These are phyloP conservation scores for Tupiocoris notatus DNA, from an alignment of 2,888 invertebrate species.

Conservation along the genomic window DNA sequence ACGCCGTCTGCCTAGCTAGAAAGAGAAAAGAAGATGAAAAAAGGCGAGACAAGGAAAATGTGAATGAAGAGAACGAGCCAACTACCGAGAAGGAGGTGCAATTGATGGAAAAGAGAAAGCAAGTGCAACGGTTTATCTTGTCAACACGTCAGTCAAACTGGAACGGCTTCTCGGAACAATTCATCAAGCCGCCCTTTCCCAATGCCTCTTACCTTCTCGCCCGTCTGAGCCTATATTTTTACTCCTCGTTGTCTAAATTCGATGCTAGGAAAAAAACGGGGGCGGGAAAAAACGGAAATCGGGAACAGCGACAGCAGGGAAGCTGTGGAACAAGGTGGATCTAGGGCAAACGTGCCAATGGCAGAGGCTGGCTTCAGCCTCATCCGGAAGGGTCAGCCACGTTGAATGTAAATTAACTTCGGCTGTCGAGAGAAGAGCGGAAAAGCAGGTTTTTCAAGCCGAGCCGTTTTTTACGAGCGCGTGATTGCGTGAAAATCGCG, in stretches of 20 bases:
- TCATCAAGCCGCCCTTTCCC: conserved; percentile 20
- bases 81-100: neutral
- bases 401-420: conserved; percentile 29
- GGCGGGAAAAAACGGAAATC: conserved; percentile 4
- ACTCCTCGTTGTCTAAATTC: conserved; percentile 7
- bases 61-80: neutral
- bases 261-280: neutral
- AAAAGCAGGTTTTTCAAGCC: neutral
- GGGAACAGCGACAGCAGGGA: neutral
- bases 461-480: neutral
- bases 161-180: conserved; percentile 26
- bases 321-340: conserved; percentile 1
- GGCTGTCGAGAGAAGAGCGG: neutral
- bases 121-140: conserved; percentile 37
- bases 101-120: neutral
- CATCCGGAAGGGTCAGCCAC: neutral
- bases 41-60: conserved; percentile 4
- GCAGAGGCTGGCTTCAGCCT: neutral
- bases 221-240: neutral
- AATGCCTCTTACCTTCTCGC: neutral
- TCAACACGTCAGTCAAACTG: conserved; percentile 40
- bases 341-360: neutral
- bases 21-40: conserved; percentile 6
- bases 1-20: too few relatives aligned
- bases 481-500: neutral